These are phyloP conservation scores for Drosophila santomea DNA, from an alignment of 1,140 invertebrate species.

Conservation along the genomic window DNA sequence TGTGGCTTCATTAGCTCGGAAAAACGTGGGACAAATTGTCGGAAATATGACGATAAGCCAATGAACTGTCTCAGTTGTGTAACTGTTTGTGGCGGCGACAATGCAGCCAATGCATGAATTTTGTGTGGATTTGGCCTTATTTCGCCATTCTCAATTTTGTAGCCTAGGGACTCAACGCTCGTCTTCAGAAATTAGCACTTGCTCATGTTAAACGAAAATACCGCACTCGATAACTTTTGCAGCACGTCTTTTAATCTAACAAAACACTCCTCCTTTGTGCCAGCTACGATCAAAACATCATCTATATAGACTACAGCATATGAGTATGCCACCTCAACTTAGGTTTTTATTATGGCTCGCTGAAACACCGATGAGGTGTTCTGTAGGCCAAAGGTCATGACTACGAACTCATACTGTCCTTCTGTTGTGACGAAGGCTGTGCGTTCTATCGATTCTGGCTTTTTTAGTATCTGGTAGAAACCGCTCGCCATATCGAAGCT, in stretches of 20 bases:
- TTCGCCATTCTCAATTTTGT: slow-evolving; percentile 31
- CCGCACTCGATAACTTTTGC: slow-evolving; percentile 1
- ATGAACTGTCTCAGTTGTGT: not conserved
- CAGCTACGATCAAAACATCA: slow-evolving; percentile 14
- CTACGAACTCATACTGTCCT: not conserved
- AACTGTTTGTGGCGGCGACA: not conserved
- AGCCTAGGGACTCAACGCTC: slow-evolving; percentile 37
- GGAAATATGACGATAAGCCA: slow-evolving; percentile 1
- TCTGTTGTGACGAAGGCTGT: not conserved
- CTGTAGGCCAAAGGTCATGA: not conserved
- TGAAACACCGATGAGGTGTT: slow-evolving; percentile 5
- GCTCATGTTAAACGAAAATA: slow-evolving; percentile 8
- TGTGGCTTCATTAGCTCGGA: slow-evolving; percentile 3
- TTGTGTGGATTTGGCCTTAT: slow-evolving; percentile 1
- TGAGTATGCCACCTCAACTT: not conserved
- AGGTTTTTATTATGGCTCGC: not conserved
- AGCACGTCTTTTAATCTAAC: slow-evolving; percentile 2
- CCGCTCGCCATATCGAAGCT: slow-evolving; percentile 1
- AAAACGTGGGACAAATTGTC: not conserved
- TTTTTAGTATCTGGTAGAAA: slow-evolving; percentile 1
- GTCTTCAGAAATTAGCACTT: slow-evolving; percentile 20
- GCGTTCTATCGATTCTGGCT: not conserved
- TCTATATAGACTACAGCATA: slow-evolving; percentile 18
- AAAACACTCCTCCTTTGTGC: slow-evolving; percentile 8
- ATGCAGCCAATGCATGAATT: not conserved